Percentiles rank a stretch among this genome's conserved stretches.
phyloP scores from a whole-genome alignment of 2,888 invertebrate species.

The Drosophila siamana region DNA sequence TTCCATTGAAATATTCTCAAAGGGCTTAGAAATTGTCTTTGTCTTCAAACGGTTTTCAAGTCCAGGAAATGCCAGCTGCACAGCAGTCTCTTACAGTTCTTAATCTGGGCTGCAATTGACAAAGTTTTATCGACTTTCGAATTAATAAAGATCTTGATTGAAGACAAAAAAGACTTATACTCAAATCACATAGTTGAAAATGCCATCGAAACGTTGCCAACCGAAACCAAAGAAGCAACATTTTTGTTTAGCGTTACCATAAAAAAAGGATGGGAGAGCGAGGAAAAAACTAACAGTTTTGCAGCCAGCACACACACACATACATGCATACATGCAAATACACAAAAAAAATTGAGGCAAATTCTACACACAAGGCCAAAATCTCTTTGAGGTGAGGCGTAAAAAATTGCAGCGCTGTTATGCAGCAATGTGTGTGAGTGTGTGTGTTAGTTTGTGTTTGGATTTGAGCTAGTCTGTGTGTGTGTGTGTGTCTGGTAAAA shows the following conservation, averaged over 20 bases:
- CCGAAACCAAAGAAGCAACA: conserved; percentile 10
- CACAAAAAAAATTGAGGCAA: conserved; percentile 16
- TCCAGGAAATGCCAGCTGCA: neutral
- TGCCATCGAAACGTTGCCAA: neutral
- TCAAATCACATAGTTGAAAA: conserved; percentile 3
- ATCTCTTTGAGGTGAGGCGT: conserved; percentile 68
- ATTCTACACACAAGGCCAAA: conserved; percentile 52
- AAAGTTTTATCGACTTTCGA: neutral
- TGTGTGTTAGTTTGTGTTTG: conserved; percentile 8
- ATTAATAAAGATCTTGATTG: neutral
- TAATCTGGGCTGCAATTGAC: neutral
- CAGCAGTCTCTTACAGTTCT: neutral
- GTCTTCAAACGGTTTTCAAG: neutral
- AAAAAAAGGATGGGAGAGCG: neutral
- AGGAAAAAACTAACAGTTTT: neutral
- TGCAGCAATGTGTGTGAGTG: conserved; percentile 3
- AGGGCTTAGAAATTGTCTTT: neutral
- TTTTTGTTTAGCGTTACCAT: conserved; percentile 4
- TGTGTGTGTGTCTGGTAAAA: conserved; percentile 31
- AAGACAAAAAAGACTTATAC: neutral
- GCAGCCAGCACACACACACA: neutral
- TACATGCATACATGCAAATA: conserved; percentile 1
- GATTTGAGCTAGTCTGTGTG: conserved; percentile 9
- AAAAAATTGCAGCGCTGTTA: conserved; percentile 48
- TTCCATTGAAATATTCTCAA: too few relatives aligned